Base-by-base conservation (phyloP, 2,888 invertebrate genomes). In the Tipula unca region DNA sequence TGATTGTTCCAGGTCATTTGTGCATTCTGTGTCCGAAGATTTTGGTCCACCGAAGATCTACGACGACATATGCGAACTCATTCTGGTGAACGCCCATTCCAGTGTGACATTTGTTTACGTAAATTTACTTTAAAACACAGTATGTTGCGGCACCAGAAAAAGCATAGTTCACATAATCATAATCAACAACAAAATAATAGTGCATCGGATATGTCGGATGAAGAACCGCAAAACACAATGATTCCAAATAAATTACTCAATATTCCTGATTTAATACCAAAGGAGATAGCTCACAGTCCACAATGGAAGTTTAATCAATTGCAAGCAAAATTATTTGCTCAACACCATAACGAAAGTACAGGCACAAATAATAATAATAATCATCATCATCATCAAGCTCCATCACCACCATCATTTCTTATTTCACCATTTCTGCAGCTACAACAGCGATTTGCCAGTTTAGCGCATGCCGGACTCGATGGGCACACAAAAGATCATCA, bases 11-110 rank as follows among this genome's bases (percentile, higher is more conserved):
- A 85, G 85, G 85, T 96, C 5, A 95, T 96, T 86, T 97, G 98
- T 90, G 97, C 97, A 0, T 97, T 98, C 89, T 98, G 98, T 90
- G 93, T 97, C 89, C 95, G 98, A 87, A 94, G 97, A 84, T 98
- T 98, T 91, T 98, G 97, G 97, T 98, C 98, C 0, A 96, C 97
- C 0, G 98, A 98, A 90, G 98, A 98, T 90, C 92, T 98, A 4
- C 93, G 98, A 0, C 94, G 98, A 0, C 98, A 98, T 90, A 98
- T 98, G 97, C 92, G 97, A 25, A 98, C 97, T 0, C 98, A 98
- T 90, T 96, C 96, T 0, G 97, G 97, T 0, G 98, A 98, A 89
- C 92, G 97, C 0, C 98, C 98, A 0, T 98, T 97, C 90, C 96
- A 96, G 86, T 98, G 98, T 89, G 96, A 97, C 90, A 94, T 97